Evolutionary conservation across 2,888 invertebrate genomes (phyloP).

Genomic region (Acanthosepion lycidas): DNA sequence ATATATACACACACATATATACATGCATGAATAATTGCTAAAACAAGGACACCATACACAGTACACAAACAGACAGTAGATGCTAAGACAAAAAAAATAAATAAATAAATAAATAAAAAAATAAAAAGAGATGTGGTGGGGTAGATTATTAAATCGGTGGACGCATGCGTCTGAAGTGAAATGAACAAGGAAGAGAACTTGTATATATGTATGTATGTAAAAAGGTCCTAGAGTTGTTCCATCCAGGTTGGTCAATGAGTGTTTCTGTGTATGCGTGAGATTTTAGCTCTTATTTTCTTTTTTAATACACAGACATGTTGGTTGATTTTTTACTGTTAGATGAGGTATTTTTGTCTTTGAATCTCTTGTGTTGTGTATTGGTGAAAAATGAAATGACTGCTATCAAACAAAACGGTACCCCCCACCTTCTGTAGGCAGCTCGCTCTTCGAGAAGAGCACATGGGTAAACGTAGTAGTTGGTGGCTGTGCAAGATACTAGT

Average conservation of each 20-base stretch:
- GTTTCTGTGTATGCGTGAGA: too few relatives aligned
- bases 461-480: slow-evolving; percentile 18
- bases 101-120: neutral
- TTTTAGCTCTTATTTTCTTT: neutral
- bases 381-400: neutral
- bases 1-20: neutral
- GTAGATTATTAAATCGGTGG: neutral
- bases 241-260: neutral
- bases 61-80: neutral
- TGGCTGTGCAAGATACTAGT: neutral
- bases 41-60: neutral
- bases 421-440: neutral
- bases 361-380: neutral
- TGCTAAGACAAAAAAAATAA: neutral
- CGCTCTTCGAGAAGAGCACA: neutral
- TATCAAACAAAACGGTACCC: neutral
- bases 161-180: neutral
- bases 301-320: neutral
- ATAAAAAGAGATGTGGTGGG: neutral
- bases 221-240: neutral
- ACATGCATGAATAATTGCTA: neutral
- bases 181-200: too few relatives aligned
- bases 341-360: neutral
- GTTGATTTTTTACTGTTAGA: neutral
- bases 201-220: neutral